These are phyloP conservation scores for Carpatolechia fugitivella DNA, from an alignment of 2,888 invertebrate genomes.

Conservation along the genomic window DNA sequence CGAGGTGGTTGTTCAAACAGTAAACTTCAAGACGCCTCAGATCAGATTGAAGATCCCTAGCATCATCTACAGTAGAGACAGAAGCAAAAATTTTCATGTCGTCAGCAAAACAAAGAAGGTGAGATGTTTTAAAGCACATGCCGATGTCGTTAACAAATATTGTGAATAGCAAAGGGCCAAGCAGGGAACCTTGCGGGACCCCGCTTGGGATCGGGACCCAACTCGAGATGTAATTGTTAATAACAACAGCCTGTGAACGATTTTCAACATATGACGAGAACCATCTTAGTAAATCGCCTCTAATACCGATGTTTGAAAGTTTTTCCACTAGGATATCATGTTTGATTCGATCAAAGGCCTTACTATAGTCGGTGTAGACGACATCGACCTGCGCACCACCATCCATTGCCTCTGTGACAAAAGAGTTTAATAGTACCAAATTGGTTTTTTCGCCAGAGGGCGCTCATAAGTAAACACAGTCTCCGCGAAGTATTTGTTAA, in stretches of 20 bases:
- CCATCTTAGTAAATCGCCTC: slow-evolving; percentile 13
- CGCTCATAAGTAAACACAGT: too few relatives aligned
- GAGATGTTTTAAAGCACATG: slow-evolving; percentile 6
- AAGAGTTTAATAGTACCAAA: background rate
- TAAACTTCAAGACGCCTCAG: too few relatives aligned
- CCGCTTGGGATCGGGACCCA: background rate
- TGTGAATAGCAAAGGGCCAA: slow-evolving; percentile 6
- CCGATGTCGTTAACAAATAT: slow-evolving; percentile 16
- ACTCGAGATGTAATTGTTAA: slow-evolving; percentile 6
- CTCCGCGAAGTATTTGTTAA: too few relatives aligned
- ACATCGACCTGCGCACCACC: slow-evolving; percentile 5
- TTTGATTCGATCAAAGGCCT: slow-evolving; percentile 11
- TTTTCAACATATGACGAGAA: slow-evolving; percentile 12
- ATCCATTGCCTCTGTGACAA: background rate
- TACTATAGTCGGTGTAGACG: slow-evolving; percentile 13
- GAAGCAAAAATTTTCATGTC: slow-evolving; percentile 17
- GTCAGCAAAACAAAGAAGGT: slow-evolving; percentile 16
- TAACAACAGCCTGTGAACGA: slow-evolving; percentile 12
- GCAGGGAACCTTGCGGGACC: slow-evolving; percentile 6
- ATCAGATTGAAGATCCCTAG: slow-evolving; percentile 4
- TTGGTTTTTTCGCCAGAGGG: too few relatives aligned
- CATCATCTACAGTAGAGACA: background rate
- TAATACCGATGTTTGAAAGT: background rate
- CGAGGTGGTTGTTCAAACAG: slow-evolving; percentile 10
- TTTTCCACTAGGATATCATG: slow-evolving; percentile 2